phyloP scores from a whole-genome alignment of 2,113 vertebrate species.

The Paramormyrops kingsleyae region DNA sequence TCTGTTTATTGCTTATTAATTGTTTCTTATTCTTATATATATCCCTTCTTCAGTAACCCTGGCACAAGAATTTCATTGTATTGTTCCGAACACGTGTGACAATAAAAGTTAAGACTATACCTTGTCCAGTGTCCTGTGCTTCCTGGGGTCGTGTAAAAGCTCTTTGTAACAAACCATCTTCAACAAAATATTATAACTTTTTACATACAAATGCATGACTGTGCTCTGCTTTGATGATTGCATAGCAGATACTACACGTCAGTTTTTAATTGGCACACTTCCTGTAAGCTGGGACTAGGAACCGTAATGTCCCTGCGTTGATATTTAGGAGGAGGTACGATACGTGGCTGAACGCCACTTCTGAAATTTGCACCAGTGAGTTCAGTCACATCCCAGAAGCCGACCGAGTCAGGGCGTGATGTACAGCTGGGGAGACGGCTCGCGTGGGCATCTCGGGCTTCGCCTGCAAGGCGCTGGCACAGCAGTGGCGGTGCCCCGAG shows the following conservation, averaged over 20 bases:
- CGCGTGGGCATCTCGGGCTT: constrained; percentile 42
- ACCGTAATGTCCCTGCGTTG: neutral
- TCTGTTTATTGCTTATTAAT: neutral
- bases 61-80: neutral
- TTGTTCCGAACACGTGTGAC: neutral
- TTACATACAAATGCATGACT: neutral
- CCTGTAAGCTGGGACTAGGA: neutral
- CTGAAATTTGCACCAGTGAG: too few species aligned
- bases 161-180: neutral
- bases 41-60: neutral
- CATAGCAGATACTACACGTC: neutral
- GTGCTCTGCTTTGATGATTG: neutral
- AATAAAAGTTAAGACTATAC: neutral
- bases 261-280: neutral
- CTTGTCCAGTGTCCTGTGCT: neutral
- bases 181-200: neutral
- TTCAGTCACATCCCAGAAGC: neutral
- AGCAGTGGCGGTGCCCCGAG: neutral
- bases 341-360: neutral
- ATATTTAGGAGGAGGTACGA: neutral
- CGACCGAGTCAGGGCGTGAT: neutral
- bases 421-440: constrained; percentile 48
- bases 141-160: neutral
- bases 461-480: constrained; percentile 27
- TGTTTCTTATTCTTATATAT: neutral